These are phyloP conservation scores for Columbina picui DNA, from an alignment of 2,113 vertebrate genomes.

Conservation along the genomic window DNA sequence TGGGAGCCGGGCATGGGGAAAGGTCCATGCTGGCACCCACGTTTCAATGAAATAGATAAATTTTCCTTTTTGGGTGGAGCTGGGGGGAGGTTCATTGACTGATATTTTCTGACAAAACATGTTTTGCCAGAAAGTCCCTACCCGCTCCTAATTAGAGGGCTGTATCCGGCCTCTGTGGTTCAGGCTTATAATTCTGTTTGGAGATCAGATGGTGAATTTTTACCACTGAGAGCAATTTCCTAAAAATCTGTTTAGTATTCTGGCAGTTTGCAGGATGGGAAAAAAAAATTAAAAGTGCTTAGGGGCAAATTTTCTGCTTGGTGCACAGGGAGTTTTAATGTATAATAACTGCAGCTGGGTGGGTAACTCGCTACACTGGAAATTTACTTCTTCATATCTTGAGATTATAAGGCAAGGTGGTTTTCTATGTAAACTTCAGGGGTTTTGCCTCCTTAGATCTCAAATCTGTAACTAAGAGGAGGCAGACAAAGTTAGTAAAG, in stretches of 20 bases:
- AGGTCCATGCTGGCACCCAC: not conserved
- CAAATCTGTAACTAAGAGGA: not conserved
- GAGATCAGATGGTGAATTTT: constrained; percentile 21
- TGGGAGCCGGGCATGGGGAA: not conserved
- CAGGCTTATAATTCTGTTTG: not conserved
- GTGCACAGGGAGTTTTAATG: not conserved
- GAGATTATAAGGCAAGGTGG: not conserved
- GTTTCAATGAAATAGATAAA: not conserved
- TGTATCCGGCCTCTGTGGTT: not conserved
- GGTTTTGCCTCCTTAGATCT: not conserved
- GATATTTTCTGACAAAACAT: not conserved
- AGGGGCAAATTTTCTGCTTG: constrained; percentile 16
- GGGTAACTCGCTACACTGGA: not conserved
- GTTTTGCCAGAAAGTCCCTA: not conserved
- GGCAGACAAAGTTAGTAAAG: not conserved
- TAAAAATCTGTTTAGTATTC: constrained; percentile 33
- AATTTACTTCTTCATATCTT: not conserved
- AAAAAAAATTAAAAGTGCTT: not conserved
- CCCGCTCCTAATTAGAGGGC: not conserved
- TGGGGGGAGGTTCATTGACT: not conserved
- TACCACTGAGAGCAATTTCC: constrained; percentile 4
- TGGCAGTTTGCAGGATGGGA: not conserved
- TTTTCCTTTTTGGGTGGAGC: not conserved
- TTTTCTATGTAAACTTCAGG: not conserved
- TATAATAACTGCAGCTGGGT: not conserved